Percentiles rank a stretch among this genome's conserved stretches.
phyloP scores from a whole-genome alignment of 2,797 vertebrate species.

The Enteromius afrohamiltoni region DNA sequence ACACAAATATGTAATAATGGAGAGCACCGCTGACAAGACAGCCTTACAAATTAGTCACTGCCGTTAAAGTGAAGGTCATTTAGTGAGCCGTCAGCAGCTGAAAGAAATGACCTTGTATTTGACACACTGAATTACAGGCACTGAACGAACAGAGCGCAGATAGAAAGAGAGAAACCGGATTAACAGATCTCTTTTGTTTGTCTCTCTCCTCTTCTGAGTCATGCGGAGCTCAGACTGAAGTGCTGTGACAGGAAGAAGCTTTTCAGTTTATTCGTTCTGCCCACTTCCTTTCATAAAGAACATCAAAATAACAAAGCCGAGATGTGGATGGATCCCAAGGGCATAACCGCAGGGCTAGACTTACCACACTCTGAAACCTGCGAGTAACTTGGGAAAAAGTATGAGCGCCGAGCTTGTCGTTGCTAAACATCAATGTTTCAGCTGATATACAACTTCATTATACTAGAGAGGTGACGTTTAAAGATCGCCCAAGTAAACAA shows the following conservation, averaged over 20 bases:
- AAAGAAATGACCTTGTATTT: constrained; percentile 19
- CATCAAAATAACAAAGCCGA: not conserved
- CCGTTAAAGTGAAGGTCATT: not conserved
- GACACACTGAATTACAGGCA: not conserved
- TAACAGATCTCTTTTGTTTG: constrained; percentile 28
- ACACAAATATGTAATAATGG: not conserved
- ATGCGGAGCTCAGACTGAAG: constrained; percentile 16
- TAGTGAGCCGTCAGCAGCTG: not conserved
- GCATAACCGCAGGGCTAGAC: not conserved
- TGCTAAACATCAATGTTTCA: too few relatives aligned
- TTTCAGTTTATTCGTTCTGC: constrained; percentile 23
- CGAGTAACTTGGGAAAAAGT: not conserved
- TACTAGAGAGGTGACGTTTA: not conserved
- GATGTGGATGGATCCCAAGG: not conserved
- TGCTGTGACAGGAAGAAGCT: constrained; percentile 7
- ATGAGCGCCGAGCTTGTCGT: not conserved
- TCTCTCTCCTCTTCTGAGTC: constrained; percentile 34
- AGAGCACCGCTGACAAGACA: not conserved
- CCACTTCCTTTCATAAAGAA: not conserved
- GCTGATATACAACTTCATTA: not conserved
- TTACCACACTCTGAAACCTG: not conserved
- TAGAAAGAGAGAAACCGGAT: not conserved
- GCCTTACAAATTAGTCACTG: constrained; percentile 14
- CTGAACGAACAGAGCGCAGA: not conserved
- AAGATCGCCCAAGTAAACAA: not conserved